Evolutionary conservation across 2,113 vertebrate genomes (phyloP).

Genomic region (Mungos mungo): DNA sequence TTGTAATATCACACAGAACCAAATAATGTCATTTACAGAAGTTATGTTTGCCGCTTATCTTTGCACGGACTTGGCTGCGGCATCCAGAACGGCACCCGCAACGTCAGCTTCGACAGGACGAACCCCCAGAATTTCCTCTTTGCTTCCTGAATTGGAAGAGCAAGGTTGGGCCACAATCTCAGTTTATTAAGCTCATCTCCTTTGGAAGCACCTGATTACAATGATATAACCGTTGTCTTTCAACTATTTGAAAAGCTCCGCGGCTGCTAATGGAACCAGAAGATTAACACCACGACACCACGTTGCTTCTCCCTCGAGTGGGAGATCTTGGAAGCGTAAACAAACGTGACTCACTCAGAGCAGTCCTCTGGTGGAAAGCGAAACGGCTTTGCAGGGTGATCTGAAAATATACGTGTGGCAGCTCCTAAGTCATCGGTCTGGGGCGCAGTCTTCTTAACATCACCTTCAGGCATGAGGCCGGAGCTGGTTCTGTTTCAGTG

Average conservation of each 20-base stretch:
- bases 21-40: neutral
- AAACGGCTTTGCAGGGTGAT: neutral
- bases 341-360: neutral
- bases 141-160: neutral
- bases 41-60: neutral
- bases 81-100: neutral
- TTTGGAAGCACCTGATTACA: neutral
- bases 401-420: neutral
- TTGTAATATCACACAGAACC: neutral
- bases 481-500: neutral
- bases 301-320: neutral
- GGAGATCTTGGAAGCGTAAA: neutral
- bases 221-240: neutral
- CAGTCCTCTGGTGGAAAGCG: neutral
- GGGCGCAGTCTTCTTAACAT: neutral
- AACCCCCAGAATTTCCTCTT: neutral
- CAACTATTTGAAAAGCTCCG: neutral
- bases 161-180: neutral
- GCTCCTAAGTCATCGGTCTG: too few relatives aligned
- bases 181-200: neutral
- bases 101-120: neutral
- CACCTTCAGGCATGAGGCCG: neutral
- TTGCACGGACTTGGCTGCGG: neutral
- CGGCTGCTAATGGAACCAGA: too few relatives aligned
- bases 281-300: neutral